phyloP scores from a whole-genome alignment of 2,797 vertebrate species.

The Amniataba percoides region DNA sequence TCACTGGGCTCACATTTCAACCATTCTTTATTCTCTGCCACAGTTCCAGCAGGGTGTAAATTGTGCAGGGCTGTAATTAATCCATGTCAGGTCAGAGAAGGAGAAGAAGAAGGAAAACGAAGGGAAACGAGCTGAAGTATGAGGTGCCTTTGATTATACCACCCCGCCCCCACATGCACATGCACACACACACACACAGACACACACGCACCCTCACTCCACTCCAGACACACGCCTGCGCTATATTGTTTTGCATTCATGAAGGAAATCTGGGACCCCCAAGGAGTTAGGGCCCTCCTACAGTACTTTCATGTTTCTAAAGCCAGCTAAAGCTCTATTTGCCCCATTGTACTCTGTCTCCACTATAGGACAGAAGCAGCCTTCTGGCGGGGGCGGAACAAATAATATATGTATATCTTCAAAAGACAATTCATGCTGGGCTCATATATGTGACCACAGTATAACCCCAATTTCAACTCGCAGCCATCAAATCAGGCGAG shows the following conservation, averaged over 20 bases:
- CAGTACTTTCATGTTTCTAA: slow-evolving; percentile 82
- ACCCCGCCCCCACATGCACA: slow-evolving; percentile 40
- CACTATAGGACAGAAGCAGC: slow-evolving; percentile 53
- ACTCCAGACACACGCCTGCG: slow-evolving; percentile 17
- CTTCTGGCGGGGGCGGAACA: slow-evolving; percentile 51
- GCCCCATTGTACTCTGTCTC: slow-evolving; percentile 66
- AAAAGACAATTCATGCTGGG: slow-evolving; percentile 70
- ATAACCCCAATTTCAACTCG: slow-evolving; percentile 73
- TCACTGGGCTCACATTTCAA: slow-evolving; percentile 78
- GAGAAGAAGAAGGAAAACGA: slow-evolving; percentile 40
- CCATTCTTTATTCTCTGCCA: slow-evolving; percentile 78
- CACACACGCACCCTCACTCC: neutral
- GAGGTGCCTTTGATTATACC: slow-evolving; percentile 82
- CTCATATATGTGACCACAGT: slow-evolving; percentile 72
- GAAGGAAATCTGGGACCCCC: slow-evolving; percentile 76
- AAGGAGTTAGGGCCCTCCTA: slow-evolving; percentile 75
- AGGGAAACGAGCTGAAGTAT: slow-evolving; percentile 76
- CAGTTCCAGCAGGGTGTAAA: slow-evolving; percentile 81
- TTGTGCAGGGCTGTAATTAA: slow-evolving; percentile 85
- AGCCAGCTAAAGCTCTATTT: slow-evolving; percentile 73
- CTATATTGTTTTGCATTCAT: slow-evolving; percentile 77
- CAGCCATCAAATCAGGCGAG: slow-evolving; percentile 64
- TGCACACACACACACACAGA: neutral
- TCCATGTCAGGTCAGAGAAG: slow-evolving; percentile 81
- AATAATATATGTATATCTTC: slow-evolving; percentile 54